phyloP scores from a whole-genome alignment of 2,113 vertebrate genomes.

The Alouatta palliata region DNA sequence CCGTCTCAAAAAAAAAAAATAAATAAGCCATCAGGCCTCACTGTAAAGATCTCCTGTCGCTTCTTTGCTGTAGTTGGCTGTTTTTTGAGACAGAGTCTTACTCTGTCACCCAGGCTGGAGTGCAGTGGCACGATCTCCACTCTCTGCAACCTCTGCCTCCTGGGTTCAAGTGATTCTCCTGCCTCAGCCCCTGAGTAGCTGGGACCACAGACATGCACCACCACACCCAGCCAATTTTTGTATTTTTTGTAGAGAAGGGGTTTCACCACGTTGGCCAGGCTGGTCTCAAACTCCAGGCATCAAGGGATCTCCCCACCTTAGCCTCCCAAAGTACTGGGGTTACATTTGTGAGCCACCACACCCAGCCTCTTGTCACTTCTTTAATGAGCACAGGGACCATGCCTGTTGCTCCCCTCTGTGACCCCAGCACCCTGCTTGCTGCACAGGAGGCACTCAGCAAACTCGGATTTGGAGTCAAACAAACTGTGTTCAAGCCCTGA shows the following conservation, averaged over 20 bases:
- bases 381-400: rapidly evolving
- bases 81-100: background rate
- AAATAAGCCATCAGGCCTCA: background rate
- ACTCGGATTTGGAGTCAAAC: background rate
- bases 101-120: background rate
- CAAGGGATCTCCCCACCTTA: background rate
- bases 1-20: too few species aligned
- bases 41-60: background rate
- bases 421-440: background rate
- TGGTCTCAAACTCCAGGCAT: background rate
- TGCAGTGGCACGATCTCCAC: background rate
- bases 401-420: background rate
- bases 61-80: too few species aligned
- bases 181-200: background rate
- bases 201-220: background rate
- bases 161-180: background rate
- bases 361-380: background rate
- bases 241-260: background rate
- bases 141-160: background rate
- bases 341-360: background rate
- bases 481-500: background rate
- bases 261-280: background rate
- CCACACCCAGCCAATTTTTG: background rate
- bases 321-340: background rate
- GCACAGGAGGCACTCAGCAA: background rate